Evolutionary conservation across 2,888 invertebrate species (phyloP), one percentile per base, ranked within the genome.

Genomic region (Atethmia centrago): DNA sequence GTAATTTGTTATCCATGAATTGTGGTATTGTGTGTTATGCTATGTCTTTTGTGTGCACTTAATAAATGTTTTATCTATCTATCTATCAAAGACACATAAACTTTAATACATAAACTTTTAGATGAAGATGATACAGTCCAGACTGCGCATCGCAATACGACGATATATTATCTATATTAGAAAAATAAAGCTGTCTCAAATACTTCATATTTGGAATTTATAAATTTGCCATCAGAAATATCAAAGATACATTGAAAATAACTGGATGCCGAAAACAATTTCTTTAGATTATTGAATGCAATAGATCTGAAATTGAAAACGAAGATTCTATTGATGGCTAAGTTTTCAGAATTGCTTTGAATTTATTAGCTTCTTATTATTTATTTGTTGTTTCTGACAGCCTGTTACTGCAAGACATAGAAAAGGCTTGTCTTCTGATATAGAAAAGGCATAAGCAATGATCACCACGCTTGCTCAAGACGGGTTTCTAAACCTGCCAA

Each of bases 371-470:
- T 58, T n/a, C 16, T n/a, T n/a, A n/a, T n/a, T n/a, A n/a, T n/a
- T n/a, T n/a, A n/a, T n/a, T n/a, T n/a, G 42, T 77, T 77, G 64
- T 65, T 65, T 72, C 28, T 62, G 65, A 65, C 73, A n/a, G n/a
- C n/a, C n/a, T n/a, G n/a, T n/a, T n/a, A n/a, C n/a, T n/a, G n/a
- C n/a, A n/a, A n/a, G n/a, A n/a, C n/a, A n/a, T n/a, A n/a, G n/a
- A n/a, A n/a, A n/a, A n/a, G n/a, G n/a, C 4, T 3, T 4, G 3
- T 31, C 31, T 31, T 31, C 31, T 31, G 31, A 31, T 31, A 31
- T 4, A 31, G 31, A 31, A 4, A 31, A 31, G 31, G 31, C 31
- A 31, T 31, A 4, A 31, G 31, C 31, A 31, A 3, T 31, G 31
- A 31, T 31, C 31, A 31, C 31, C 31, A 31, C 31, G 31, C 31